phyloP scores from a whole-genome alignment of 2,797 vertebrate genomes.

The Coilia nasus region DNA sequence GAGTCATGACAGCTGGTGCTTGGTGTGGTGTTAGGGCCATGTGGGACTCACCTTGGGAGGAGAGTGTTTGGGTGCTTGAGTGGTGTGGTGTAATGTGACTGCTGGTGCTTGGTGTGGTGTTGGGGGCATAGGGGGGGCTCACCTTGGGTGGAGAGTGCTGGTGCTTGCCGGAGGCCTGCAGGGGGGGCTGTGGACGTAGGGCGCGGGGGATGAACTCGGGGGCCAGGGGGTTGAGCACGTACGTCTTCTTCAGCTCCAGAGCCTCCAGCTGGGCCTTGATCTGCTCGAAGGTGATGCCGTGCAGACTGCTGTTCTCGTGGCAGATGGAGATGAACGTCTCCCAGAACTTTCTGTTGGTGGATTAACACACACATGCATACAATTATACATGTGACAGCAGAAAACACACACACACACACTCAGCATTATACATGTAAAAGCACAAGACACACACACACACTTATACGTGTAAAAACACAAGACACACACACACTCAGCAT shows the following conservation, averaged over 20 bases:
- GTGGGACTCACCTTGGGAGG: no score
- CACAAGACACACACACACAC: not conserved
- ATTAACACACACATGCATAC: not conserved
- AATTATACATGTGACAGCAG: not conserved
- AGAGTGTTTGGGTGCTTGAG: no score
- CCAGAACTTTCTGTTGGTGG: constrained; percentile 93
- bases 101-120: no score
- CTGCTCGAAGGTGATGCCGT: constrained; percentile 98
- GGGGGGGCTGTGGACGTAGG: constrained; percentile 76
- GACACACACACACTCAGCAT: not conserved
- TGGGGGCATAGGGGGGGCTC: constrained; percentile 44
- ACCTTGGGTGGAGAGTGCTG: constrained; percentile 97
- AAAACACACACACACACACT: no score
- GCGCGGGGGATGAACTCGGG: constrained; percentile 99
- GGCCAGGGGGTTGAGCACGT: constrained; percentile 95
- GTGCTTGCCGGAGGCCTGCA: constrained; percentile 69
- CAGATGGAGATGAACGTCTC: constrained; percentile 97
- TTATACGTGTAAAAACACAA: not conserved
- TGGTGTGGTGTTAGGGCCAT: no score
- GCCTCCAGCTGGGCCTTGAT: constrained; percentile 97
- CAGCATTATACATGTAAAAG: not conserved
- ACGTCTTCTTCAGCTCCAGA: constrained; percentile 98
- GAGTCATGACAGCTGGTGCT: no score
- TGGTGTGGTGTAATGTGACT: no score
- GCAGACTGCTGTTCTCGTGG: constrained; percentile 94